Conservation (phyloP, 2,113 vertebrate species). For the Calyptomena viridis region DNA sequence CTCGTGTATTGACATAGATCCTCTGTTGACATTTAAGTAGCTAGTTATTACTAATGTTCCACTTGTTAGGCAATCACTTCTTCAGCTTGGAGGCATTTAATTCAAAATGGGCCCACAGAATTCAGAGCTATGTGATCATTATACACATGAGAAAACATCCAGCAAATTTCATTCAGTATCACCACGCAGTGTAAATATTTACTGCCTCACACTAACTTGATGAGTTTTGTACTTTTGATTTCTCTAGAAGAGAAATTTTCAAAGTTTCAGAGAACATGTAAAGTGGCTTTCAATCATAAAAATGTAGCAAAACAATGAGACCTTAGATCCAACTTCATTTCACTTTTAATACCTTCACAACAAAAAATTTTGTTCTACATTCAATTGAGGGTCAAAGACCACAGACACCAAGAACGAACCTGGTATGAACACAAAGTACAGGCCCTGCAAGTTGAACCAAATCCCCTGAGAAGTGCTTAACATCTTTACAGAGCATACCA, state of each 20-base stretch:
- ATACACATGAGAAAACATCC: fast-evolving
- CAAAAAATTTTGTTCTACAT: neutral
- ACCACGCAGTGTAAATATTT: neutral
- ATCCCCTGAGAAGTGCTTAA: neutral
- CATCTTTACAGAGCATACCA: fast-evolving
- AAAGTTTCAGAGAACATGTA: neutral
- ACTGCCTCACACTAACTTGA: neutral
- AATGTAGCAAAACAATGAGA: neutral
- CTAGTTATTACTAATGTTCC: neutral
- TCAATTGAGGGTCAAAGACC: neutral
- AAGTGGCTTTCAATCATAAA: neutral
- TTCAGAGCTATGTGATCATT: neutral
- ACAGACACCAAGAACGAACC: neutral
- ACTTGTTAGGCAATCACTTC: neutral
- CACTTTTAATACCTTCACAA: fast-evolving
- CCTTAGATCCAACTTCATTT: neutral
- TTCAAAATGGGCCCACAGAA: neutral
- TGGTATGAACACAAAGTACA: fast-evolving
- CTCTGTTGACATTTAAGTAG: neutral
- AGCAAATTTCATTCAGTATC: neutral
- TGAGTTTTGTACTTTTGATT: fast-evolving
- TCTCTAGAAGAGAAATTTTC: neutral
- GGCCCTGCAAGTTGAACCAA: neutral
- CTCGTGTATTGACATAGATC: neutral
- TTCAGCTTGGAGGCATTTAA: neutral